Conservation (phyloP, 2,888 invertebrate genomes). For the Lithophane semibrunnea region DNA sequence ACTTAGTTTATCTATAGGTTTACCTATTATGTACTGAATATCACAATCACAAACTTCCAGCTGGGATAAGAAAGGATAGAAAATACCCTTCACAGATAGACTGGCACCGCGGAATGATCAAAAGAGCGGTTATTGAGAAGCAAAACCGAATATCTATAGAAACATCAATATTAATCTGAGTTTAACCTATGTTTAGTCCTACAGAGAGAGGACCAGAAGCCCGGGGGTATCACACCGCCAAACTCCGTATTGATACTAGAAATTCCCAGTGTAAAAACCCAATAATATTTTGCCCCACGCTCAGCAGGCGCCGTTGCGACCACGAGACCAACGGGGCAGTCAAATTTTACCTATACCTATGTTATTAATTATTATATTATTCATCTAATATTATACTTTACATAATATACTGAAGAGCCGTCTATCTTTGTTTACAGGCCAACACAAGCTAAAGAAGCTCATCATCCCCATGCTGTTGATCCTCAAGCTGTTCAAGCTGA, state of each 20-base stretch:
- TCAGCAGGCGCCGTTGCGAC: too few relatives aligned
- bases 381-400: too few relatives aligned
- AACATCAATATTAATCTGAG: not conserved
- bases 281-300: too few relatives aligned
- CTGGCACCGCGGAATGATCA: not conserved
- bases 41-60: not conserved
- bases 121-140: not conserved
- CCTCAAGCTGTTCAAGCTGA: slow-evolving; percentile 95
- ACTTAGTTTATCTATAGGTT: not conserved
- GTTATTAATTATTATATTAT: too few relatives aligned
- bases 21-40: not conserved
- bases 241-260: too few relatives aligned
- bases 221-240: too few relatives aligned
- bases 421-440: slow-evolving; percentile 89
- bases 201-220: too few relatives aligned
- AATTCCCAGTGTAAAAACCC: too few relatives aligned
- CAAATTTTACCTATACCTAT: too few relatives aligned
- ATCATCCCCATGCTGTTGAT: slow-evolving; percentile 95
- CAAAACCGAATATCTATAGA: not conserved
- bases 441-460: slow-evolving; percentile 95
- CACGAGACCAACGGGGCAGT: too few relatives aligned
- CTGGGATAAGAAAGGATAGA: not conserved
- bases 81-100: not conserved
- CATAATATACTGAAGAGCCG: too few relatives aligned
- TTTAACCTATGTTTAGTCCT: not conserved